phyloP scores from a whole-genome alignment of 2,888 invertebrate genomes.

The Lingula anatina region DNA sequence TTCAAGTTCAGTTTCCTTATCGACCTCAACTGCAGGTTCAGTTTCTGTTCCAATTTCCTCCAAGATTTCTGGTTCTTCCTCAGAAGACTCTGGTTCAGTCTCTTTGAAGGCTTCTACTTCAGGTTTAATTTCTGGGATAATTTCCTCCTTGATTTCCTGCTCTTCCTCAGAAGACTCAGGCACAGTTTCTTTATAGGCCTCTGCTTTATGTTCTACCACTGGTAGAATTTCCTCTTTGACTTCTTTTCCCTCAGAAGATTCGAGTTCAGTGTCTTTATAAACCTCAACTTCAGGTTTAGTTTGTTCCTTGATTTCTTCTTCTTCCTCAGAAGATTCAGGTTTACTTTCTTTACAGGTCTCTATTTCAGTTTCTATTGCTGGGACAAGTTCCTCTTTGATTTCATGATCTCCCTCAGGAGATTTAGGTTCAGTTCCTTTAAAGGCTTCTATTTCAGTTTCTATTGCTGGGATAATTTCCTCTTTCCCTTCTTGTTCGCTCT shows the following conservation, averaged over 20 bases:
- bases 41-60: background rate
- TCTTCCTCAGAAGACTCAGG: too few relatives aligned
- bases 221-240: background rate
- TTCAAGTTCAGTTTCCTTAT: background rate
- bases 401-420: background rate
- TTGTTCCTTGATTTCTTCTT: background rate
- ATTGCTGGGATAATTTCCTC: background rate
- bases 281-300: background rate
- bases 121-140: constrained; percentile 1
- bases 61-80: constrained; percentile 1
- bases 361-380: background rate
- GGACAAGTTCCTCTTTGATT: background rate
- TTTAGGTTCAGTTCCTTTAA: background rate
- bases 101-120: constrained; percentile 1
- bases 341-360: background rate
- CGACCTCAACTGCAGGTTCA: background rate
- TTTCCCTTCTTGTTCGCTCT: background rate
- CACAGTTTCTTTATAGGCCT: too few relatives aligned
- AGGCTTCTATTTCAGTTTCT: background rate
- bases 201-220: background rate
- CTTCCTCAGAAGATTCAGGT: background rate
- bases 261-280: background rate
- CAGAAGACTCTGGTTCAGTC: background rate
- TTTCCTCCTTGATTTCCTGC: constrained; percentile 3
- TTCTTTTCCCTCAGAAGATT: background rate